Evolutionary conservation across 2,888 invertebrate species (phyloP).

Genomic region (Drosophila trichaetosa): DNA sequence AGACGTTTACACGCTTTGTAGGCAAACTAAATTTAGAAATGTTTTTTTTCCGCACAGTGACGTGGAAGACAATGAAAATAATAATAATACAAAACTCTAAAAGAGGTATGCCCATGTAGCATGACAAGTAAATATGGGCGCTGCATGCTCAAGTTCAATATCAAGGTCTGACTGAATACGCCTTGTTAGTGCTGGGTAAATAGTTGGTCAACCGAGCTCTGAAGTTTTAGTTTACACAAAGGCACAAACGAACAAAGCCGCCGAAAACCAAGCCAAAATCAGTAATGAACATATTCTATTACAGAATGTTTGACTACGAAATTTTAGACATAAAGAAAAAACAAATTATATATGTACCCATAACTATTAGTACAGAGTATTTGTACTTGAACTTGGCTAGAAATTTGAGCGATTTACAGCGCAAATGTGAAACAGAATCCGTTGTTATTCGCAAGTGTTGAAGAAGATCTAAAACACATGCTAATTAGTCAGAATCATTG

Average conservation of each 20-base stretch:
- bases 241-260: slow-evolving; percentile 25
- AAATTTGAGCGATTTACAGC: slow-evolving; percentile 17
- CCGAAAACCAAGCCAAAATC: slow-evolving; percentile 14
- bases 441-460: slow-evolving; percentile 20
- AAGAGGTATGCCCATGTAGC: slow-evolving; percentile 45
- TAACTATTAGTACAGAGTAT: neutral
- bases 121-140: slow-evolving; percentile 55
- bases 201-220: slow-evolving; percentile 33
- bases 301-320: neutral
- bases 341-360: neutral
- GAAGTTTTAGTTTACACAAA: slow-evolving; percentile 24
- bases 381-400: neutral
- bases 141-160: slow-evolving; percentile 56
- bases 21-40: slow-evolving; percentile 32
- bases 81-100: slow-evolving; percentile 18
- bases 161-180: slow-evolving; percentile 51
- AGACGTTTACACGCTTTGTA: slow-evolving; percentile 28
- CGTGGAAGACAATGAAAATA: slow-evolving; percentile 18
- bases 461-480: slow-evolving; percentile 33
- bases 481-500: slow-evolving; percentile 65
- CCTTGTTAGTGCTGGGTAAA: slow-evolving; percentile 24
- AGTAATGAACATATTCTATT: neutral
- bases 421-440: slow-evolving; percentile 23
- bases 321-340: neutral
- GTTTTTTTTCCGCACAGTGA: slow-evolving; percentile 33